phyloP scores from a whole-genome alignment of 2,113 vertebrate genomes.

The Gulo gulo region DNA sequence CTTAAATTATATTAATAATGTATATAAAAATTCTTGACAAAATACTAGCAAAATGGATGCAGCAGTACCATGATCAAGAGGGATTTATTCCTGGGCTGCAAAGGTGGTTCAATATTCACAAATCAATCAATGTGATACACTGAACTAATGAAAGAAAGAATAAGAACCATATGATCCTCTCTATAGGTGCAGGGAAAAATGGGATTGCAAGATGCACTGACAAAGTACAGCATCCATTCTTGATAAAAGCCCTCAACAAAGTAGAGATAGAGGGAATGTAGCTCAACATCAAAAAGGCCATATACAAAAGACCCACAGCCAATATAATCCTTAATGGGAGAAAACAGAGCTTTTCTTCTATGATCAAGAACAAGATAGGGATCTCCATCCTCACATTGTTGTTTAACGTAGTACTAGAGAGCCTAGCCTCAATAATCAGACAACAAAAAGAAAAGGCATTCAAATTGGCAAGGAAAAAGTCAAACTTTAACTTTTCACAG shows the following conservation, averaged over 20 bases:
- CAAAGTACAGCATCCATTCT: background rate
- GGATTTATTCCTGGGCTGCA: background rate
- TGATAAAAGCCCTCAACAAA: background rate
- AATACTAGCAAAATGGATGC: background rate
- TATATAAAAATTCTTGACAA: background rate
- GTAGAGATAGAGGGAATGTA: background rate
- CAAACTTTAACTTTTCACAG: background rate
- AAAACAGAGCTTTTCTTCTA: too few species aligned
- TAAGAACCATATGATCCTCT: background rate
- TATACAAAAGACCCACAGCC: too few species aligned
- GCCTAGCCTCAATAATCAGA: too few species aligned
- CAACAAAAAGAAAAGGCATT: background rate
- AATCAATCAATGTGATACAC: too few species aligned
- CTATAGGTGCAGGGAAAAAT: background rate
- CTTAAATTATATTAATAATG: constrained; percentile 35
- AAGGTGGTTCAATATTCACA: background rate
- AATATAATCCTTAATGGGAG: too few species aligned
- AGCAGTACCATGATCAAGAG: background rate
- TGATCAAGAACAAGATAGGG: too few species aligned
- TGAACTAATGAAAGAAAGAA: too few species aligned
- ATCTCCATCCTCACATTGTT: too few species aligned
- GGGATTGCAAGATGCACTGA: background rate
- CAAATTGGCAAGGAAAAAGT: background rate
- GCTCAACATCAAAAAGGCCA: background rate
- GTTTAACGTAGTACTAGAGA: too few species aligned